These are phyloP conservation scores for Trichoplusia ni DNA, from an alignment of 1,140 invertebrate genomes.

Conservation along the genomic window DNA sequence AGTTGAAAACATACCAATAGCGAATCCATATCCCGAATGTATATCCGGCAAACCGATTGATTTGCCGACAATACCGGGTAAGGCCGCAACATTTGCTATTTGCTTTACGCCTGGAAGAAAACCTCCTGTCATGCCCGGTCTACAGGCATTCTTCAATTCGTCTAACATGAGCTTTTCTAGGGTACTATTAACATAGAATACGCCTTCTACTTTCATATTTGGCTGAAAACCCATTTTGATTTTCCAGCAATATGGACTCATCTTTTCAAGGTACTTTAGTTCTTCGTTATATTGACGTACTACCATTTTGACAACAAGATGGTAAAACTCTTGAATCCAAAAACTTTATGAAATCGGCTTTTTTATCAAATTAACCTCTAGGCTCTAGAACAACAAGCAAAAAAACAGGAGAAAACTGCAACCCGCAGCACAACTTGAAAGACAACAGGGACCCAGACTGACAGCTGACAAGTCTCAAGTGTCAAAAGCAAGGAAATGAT, in stretches of 20 bases:
- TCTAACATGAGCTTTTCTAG: slow-evolving; percentile 99
- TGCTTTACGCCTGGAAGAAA: slow-evolving; percentile 99
- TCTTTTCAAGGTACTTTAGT: slow-evolving; percentile 95
- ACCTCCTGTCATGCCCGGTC: slow-evolving; percentile 94
- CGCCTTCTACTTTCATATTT: slow-evolving; percentile 99
- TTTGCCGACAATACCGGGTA: slow-evolving; percentile 98
- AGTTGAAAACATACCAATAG: slow-evolving; percentile 87
- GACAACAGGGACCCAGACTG: too few species aligned
- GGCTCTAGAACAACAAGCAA: too few species aligned
- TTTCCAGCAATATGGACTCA: slow-evolving; percentile 92
- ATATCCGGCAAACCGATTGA: slow-evolving; percentile 98
- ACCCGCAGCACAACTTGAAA: too few species aligned
- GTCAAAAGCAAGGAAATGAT: too few species aligned
- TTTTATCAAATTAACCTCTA: too few species aligned
- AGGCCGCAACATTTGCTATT: slow-evolving; percentile 99
- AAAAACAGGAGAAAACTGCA: too few species aligned
- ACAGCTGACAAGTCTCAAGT: too few species aligned
- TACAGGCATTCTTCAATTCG: slow-evolving; percentile 94
- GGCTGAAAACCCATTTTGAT: slow-evolving; percentile 99
- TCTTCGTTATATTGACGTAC: slow-evolving; percentile 97
- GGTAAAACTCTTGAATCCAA: too few species aligned
- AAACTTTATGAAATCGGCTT: too few species aligned
- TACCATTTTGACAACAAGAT: slow-evolving; percentile 89
- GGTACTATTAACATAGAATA: slow-evolving; percentile 97
- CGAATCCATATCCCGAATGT: slow-evolving; percentile 99